Conservation (phyloP, 2,888 invertebrate genomes). For the Nomada goodeniana region DNA sequence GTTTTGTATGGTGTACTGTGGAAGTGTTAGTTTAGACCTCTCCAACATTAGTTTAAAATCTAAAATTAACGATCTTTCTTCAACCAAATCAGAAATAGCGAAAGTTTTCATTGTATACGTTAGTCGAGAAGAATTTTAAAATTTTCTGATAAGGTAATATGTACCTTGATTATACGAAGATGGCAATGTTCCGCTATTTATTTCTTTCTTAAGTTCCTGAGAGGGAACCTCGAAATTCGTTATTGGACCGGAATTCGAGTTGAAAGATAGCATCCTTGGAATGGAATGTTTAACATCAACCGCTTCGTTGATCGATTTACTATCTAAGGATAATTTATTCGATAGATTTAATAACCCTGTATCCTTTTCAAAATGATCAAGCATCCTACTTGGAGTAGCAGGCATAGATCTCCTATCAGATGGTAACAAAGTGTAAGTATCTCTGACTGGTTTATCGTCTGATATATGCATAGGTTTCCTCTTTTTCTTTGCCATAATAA, state of each 20-base stretch:
- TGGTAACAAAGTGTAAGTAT: conserved; percentile 68
- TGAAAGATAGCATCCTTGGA: conserved; percentile 37
- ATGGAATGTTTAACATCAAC: conserved; percentile 30
- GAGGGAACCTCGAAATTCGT: not conserved
- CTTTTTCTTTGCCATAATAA: conserved; percentile 77
- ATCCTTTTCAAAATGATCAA: conserved; percentile 39
- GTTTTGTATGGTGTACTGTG: conserved; percentile 18
- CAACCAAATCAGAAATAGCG: not conserved
- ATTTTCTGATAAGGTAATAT: not conserved
- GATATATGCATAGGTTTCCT: conserved; percentile 45
- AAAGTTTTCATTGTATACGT: not conserved
- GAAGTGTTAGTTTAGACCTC: conserved; percentile 27
- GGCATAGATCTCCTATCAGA: conserved; percentile 68
- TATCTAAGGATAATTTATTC: conserved; percentile 75
- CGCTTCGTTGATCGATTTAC: conserved; percentile 56
- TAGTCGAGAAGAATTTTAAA: not conserved
- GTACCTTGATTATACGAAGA: conserved; percentile 37
- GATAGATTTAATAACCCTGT: conserved; percentile 36
- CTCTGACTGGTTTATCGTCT: conserved; percentile 43
- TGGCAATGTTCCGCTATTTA: not conserved
- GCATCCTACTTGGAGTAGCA: conserved; percentile 41
- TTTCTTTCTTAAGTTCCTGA: conserved; percentile 41
- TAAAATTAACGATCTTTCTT: conserved; percentile 25
- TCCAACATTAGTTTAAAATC: conserved; percentile 42
- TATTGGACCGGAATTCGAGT: conserved; percentile 26